A percentile compares a stretch with the other conserved stretches of the same genome.
Evolutionary conservation across 2,797 vertebrate genomes (phyloP).

Genomic region (Malurus leucopterus): DNA sequence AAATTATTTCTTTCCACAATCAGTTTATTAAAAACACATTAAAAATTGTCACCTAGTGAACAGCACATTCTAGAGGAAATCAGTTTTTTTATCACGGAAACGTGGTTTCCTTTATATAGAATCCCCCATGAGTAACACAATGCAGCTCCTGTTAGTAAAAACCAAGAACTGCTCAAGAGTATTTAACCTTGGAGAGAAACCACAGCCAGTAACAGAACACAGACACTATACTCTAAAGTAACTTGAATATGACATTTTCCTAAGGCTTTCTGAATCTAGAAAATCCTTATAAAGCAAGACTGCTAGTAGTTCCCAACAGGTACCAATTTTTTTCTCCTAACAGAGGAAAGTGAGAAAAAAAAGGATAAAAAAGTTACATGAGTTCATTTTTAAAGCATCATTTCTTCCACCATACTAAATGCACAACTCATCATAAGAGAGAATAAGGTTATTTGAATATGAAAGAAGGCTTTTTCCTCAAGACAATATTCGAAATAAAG

Average conservation of each 20-base stretch:
- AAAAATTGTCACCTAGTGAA: conserved; percentile 44
- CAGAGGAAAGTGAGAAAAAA: not conserved
- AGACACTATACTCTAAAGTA: not conserved
- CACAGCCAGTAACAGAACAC: not conserved
- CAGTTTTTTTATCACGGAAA: conserved; percentile 39
- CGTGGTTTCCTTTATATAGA: conserved; percentile 25
- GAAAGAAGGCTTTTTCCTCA: not conserved
- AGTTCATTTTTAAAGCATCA: not conserved
- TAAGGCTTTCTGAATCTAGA: not conserved
- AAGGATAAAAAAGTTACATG: not conserved
- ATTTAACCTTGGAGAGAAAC: conserved; percentile 22
- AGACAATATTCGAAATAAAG: not conserved
- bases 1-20: conserved; percentile 37
- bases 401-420: not conserved
- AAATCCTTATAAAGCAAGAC: not conserved
- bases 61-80: conserved; percentile 33
- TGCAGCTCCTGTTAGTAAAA: conserved; percentile 33
- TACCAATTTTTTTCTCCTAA: not conserved
- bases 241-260: not conserved
- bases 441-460: not conserved
- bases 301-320: not conserved
- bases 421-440: not conserved
- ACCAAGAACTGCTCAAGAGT: not conserved
- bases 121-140: conserved; percentile 22
- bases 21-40: conserved; percentile 30